Percentiles rank a stretch among this genome's conserved stretches.
Conservation (phyloP, 2,113 vertebrate species). For the Galbula dea region DNA sequence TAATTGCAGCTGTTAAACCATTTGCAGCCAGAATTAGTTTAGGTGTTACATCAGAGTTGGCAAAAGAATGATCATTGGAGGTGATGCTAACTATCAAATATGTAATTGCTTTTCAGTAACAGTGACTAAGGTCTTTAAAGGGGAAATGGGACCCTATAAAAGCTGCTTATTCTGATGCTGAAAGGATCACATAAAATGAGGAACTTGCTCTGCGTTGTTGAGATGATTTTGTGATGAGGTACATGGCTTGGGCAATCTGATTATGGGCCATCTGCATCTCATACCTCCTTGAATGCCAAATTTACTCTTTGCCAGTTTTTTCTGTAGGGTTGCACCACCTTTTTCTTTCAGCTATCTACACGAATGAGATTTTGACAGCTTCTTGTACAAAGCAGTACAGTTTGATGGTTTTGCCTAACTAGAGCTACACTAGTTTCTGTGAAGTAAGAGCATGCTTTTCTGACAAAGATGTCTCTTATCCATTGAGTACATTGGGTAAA, state of each 20-base stretch:
- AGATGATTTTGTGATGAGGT: not conserved
- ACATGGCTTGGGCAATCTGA: not conserved
- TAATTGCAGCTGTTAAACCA: not conserved
- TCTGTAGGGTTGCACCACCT: not conserved
- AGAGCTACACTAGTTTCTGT: not conserved
- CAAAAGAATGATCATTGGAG: not conserved
- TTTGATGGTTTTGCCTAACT: not conserved
- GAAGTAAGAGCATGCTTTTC: not conserved
- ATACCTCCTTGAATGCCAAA: not conserved
- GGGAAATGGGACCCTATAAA: not conserved
- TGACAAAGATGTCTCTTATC: not conserved
- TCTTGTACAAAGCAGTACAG: not conserved
- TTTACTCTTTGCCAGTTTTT: not conserved
- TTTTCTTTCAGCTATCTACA: not conserved
- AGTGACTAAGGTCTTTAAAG: not conserved
- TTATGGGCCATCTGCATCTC: not conserved
- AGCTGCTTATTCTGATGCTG: not conserved
- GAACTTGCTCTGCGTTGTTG: not conserved
- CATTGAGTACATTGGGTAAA: fast-evolving
- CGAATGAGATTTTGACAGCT: not conserved
- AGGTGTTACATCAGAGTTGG: not conserved
- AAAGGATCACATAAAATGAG: not conserved
- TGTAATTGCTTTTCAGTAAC: not conserved
- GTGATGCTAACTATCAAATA: not conserved
- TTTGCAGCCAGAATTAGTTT: not conserved